These are phyloP conservation scores for Haliclystus octoradiatus DNA, from an alignment of 30 jellyfish, hydroid and myxozoan species.

Conservation along the genomic window DNA sequence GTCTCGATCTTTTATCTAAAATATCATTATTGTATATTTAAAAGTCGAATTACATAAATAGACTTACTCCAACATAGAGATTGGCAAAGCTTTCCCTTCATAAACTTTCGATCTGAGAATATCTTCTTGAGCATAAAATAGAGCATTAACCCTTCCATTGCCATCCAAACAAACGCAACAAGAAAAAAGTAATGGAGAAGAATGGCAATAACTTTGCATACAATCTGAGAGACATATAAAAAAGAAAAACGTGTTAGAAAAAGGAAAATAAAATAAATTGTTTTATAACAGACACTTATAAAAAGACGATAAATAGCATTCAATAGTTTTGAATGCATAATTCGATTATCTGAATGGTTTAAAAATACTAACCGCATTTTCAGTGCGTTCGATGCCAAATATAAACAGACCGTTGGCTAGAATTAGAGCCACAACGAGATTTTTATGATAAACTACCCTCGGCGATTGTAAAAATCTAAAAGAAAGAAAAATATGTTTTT, in stretches of 20 bases:
- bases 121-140: constrained; percentile 73
- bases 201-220: constrained; percentile 58
- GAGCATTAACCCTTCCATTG: constrained; percentile 78
- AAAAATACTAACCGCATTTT: constrained; percentile 27
- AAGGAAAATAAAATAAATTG: no score
- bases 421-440: constrained; percentile 55
- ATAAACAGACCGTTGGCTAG: constrained; percentile 59
- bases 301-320: no score
- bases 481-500: neutral
- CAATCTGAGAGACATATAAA: constrained; percentile 19
- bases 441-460: constrained; percentile 55
- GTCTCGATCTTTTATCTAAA: no score
- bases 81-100: constrained; percentile 48
- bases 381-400: constrained; percentile 68
- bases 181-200: constrained; percentile 60
- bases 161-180: constrained; percentile 94
- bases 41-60: no score
- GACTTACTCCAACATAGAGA: constrained; percentile 68
- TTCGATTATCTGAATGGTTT: no score
- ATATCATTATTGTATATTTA: neutral
- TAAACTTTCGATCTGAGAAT: constrained; percentile 49
- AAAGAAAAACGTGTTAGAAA: neutral
- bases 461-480: constrained; percentile 58
- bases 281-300: no score
- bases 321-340: no score